Evolutionary conservation across 2,888 invertebrate genomes (phyloP), one percentile per base, ranked within the genome.

Genomic region (Xestia rhomboidea): DNA sequence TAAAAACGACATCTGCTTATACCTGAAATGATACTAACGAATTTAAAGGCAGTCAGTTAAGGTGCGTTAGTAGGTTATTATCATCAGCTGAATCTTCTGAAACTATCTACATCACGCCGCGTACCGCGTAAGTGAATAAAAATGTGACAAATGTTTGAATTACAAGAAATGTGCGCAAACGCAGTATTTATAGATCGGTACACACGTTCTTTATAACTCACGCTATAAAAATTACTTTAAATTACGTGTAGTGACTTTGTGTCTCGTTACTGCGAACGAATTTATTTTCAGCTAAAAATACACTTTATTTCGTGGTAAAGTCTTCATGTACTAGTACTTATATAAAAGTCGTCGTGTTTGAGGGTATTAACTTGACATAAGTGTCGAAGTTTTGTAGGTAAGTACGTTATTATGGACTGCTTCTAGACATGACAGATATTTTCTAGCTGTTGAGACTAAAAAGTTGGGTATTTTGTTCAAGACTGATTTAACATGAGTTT

Each of bases 61-160:
- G 38, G 38, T 7, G 38, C 3, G 38, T 38, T 38, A 38, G 7
- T 6, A 38, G 38, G 38, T 38, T 38, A 7, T 38, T 6, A 4
- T n/a, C 13, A 30, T 38, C 15, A 57, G 4, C 3, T 73, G 18
- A 68, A 34, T 10, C 82, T 85, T 72, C 86, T 85, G 72, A 11
- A 3, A 0, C 4, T 0, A 18, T n/a, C 49, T 63, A 0, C 34
- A 8, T 21, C 0, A 24, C 10, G 51, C 24, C 15, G n/a, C 66
- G 72, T 51, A 85, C 71, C 66, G 82, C 86, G 87, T 85, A 87
- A 83, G 30, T 77, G 77, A 73, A 89, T 88, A 91, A 92, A 91
- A 90, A 87, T 89, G 93, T 92, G 92, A 93, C 93, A 93, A 92
- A 92, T 89, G 87, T 86, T 78, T 81, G 85, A 91, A 91, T 93